These are phyloP conservation scores for Enteromius paludinosus DNA, from an alignment of 2,797 vertebrate genomes.

Conservation along the genomic window DNA sequence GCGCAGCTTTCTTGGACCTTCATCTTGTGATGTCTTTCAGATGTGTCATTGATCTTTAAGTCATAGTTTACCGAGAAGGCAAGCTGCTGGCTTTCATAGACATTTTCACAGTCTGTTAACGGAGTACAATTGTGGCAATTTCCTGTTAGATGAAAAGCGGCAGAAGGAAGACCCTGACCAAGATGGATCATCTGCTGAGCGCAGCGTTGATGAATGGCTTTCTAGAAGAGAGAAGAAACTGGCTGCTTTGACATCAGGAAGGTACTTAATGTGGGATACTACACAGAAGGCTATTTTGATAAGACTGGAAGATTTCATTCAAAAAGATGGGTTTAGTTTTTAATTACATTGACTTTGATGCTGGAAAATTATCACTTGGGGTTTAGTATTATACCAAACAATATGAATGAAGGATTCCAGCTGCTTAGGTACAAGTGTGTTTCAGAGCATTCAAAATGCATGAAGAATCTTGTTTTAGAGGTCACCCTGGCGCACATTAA, in stretches of 20 bases:
- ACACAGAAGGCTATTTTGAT: background rate
- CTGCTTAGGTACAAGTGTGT: constrained; percentile 17
- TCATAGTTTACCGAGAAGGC: background rate
- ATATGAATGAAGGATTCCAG: constrained; percentile 7
- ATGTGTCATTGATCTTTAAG: background rate
- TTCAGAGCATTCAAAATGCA: constrained; percentile 44
- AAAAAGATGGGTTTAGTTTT: background rate
- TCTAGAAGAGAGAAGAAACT: constrained; percentile 83
- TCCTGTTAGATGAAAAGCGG: constrained; percentile 81
- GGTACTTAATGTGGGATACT: constrained; percentile 71
- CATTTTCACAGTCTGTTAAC: constrained; percentile 2
- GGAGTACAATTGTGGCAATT: background rate
- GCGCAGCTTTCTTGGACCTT: constrained; percentile 4
- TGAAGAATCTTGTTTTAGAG: constrained; percentile 34
- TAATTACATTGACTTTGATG: background rate
- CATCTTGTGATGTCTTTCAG: background rate
- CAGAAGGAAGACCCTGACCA: constrained; percentile 73
- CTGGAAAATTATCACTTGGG: background rate
- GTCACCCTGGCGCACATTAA: constrained; percentile 38
- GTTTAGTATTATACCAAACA: background rate
- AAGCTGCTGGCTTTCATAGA: constrained; percentile 1
- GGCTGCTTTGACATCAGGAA: constrained; percentile 73
- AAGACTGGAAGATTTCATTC: background rate
- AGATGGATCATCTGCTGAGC: constrained; percentile 64
- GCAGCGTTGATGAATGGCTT: constrained; percentile 88